These are phyloP conservation scores for Zaprionus ornatus DNA, from an alignment of 1,140 invertebrate genomes.

Conservation along the genomic window DNA sequence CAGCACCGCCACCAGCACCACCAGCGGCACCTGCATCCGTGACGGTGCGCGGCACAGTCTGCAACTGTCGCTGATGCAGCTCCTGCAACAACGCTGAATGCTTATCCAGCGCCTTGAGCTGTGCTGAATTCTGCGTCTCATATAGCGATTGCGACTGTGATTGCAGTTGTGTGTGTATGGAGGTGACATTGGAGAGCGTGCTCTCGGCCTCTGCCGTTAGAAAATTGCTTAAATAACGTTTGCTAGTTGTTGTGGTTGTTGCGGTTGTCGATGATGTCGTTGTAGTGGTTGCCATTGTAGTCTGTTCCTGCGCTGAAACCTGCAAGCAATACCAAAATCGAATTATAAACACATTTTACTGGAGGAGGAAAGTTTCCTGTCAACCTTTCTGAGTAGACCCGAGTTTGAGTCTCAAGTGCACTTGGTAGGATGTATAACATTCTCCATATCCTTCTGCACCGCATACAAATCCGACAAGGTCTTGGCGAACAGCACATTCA, in stretches of 20 bases:
- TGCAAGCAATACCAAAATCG: slow-evolving; percentile 10
- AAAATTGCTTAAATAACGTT: slow-evolving; percentile 80
- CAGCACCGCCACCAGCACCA: slow-evolving; percentile 16
- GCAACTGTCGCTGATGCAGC: slow-evolving; percentile 74
- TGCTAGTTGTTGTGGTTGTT: slow-evolving; percentile 69
- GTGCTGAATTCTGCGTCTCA: slow-evolving; percentile 66
- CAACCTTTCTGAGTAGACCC: slow-evolving; percentile 70
- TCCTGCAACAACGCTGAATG: slow-evolving; percentile 75
- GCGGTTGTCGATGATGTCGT: slow-evolving; percentile 68
- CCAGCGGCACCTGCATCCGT: slow-evolving; percentile 47
- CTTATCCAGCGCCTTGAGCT: slow-evolving; percentile 72
- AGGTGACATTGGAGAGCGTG: slow-evolving; percentile 83
- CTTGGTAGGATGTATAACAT: slow-evolving; percentile 78
- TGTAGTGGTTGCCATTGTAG: slow-evolving; percentile 71
- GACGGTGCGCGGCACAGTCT: slow-evolving; percentile 49
- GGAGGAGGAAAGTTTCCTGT: not conserved
- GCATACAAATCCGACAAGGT: slow-evolving; percentile 72
- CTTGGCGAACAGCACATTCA: slow-evolving; percentile 79
- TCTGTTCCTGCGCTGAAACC: slow-evolving; percentile 80
- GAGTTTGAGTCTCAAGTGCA: slow-evolving; percentile 84
- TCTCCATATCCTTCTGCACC: slow-evolving; percentile 86
- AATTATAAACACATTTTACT: not conserved
- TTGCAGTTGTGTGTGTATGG: slow-evolving; percentile 81
- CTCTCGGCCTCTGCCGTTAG: slow-evolving; percentile 75
- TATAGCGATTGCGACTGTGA: slow-evolving; percentile 66